Conservation (phyloP, 2,797 vertebrate species). For the Mallotus villosus region DNA sequence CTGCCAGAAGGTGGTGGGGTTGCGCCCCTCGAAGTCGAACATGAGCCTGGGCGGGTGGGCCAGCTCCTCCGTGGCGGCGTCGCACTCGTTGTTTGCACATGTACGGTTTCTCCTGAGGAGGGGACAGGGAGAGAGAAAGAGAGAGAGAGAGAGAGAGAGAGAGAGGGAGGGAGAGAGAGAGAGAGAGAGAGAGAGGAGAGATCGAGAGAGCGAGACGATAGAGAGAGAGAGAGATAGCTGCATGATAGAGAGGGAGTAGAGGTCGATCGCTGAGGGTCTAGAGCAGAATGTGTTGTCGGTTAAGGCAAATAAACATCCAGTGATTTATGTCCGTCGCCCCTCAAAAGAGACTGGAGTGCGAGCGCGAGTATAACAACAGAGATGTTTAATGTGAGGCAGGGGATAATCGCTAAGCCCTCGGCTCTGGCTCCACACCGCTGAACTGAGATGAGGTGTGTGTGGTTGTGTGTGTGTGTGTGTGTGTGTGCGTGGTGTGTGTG, state of each 20-base stretch:
- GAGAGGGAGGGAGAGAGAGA: too few species aligned
- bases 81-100: conserved; percentile 99
- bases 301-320: not conserved
- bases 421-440: conserved; percentile 24
- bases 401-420: conserved; percentile 15
- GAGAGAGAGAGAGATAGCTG: not conserved
- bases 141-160: not conserved
- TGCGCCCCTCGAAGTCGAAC: conserved; percentile 95
- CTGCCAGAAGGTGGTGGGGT: conserved; percentile 98
- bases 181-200: too few species aligned
- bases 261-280: too few species aligned
- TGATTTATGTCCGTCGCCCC: not conserved
- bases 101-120: conserved; percentile 91
- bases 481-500: conserved; percentile 4
- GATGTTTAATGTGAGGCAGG: not conserved
- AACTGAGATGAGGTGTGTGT: conserved; percentile 38
- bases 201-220: conserved; percentile 29
- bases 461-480: conserved; percentile 7
- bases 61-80: conserved; percentile 89
- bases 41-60: conserved; percentile 95
- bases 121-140: conserved; percentile 20
- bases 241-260: too few species aligned
- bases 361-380: conserved; percentile 9
- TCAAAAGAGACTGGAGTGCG: too few species aligned
- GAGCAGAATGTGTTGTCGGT: conserved; percentile 9